Base-by-base conservation (phyloP, 1,140 invertebrate species). In the Pachypeltis micranthus region DNA sequence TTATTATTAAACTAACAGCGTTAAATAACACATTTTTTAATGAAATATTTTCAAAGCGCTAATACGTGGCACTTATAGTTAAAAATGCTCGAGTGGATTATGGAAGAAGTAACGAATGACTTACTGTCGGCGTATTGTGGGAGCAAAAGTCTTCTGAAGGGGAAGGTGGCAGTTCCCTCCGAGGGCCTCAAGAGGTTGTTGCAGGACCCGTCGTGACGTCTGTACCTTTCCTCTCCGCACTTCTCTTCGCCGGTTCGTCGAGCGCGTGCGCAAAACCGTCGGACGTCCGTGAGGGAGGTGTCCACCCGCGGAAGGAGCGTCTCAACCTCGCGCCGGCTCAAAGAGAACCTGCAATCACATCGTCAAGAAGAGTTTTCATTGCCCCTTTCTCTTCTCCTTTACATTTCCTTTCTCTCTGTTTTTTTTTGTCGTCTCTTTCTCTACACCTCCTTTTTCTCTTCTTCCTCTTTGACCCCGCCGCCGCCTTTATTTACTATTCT, bases 161-260 rank as follows among this genome's bases (percentile, higher is more conserved):
- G 81, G 55, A 87, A 87, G 24, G 89, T 87, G 26, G 91, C 81
- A 59, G 86, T 83, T 1, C 95, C 96, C 90, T 91, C 93, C 14
- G 83, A 81, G 3, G 92, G 83, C 73, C 94, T 85, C 34, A 89
- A 80, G 0, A 96, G 85, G 74, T 98, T 98, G 75, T 98, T 98
- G 74, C 96, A 98, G 70, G 89, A 85, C 0, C 92, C 96, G 44
- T 86, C 89, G 16, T 85, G 83, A 26, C 87, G 87, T 54, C 95
- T 79, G 73, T 85, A 91, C 69, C 85, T 86, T 74, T 81, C 86
- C 2, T 86, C 85, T 1, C 85, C 86, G 70, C 87, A 89, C 0
- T 70, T 72, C 62, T 72, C 74, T 12, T 66, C 86, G 1, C 91
- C 87, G 63, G 88, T 85, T 2, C 87, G 85, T 67, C 93, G 80